Base-by-base conservation (phyloP, 2,113 vertebrate species). In the Cheirogaleus medius region DNA sequence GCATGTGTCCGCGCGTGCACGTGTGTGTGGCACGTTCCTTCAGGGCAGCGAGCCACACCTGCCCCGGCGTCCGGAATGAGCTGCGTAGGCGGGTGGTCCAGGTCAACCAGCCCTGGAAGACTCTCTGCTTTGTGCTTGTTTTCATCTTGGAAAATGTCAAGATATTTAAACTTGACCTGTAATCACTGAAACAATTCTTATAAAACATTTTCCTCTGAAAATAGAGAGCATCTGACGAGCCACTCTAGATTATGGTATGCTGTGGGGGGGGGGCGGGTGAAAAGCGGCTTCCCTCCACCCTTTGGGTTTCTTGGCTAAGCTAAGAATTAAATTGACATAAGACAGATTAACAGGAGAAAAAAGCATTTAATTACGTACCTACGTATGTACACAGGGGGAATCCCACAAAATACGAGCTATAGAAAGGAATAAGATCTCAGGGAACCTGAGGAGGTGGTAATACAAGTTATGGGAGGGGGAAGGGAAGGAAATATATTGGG, bases 51-150 rank as follows among this genome's bases (percentile, higher is more conserved):
- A 84, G 29, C 27, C 29, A 49, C 8, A 6, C 11, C 52, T 47
- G 47, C 18, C 58, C n/a, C 42, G 7, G 20, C 17, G 23, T 20
- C 8, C 34, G 56, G 37, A 21, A 32, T 5, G 6, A 47, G 44
- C 23, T 4, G 3, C 6, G 5, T 34, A 25, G 56, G 47, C 25
- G 32, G 27, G 39, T 4, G 4, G 23, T n/a, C 42, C 32, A 20
- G 32, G 54, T 1, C 4, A 2, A 17, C 0, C 1, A 21, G 32
- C 49, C 23, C 47, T 44, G 14, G 15, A 44, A 6, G 12, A 2
- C 5, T 17, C 18, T 39, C 32, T 58, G 39, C 58, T 58, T 23
- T 44, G 20, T 34, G 1, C 54, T 80, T 34, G 13, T 69, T 42
- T 95, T 91, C n/a, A 6, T 64, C 73, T 82, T 52, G 63, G 10